Base-by-base conservation (phyloP, 2,113 vertebrate genomes). In the Lampris incognitus region DNA sequence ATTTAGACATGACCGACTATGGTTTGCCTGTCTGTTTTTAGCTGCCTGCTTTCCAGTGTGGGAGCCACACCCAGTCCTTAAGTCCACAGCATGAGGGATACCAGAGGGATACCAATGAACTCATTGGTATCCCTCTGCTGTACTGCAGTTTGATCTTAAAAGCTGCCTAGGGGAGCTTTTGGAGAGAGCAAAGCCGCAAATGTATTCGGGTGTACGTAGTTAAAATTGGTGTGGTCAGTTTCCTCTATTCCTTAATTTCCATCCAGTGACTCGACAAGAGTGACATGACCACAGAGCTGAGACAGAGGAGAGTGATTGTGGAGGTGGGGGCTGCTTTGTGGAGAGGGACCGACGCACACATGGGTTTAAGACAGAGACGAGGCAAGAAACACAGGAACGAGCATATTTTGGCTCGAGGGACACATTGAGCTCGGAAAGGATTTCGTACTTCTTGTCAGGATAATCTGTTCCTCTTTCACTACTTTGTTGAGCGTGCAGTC, bases 51-150 rank as follows among this genome's bases (percentile, higher is more conserved):
- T 49, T 4, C 62, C 54, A 46, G 41, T 56, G 76, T 66, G 49
- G 46, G 71, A 72, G 54, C 83, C 88, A 84, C 83, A 77, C 82
- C 83, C 76, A 75, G 62, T 4, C 57, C 65, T 80, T 37, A 44
- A 58, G 51, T n/a, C 63, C 9, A 7, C 60, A 56, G 63, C 42
- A 39, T 74, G 13, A 69, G 67, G 65, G 49, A 65, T 24, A 24
- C 24, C 24, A 24, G 24, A 24, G 24, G 24, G 24, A 24, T 24
- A 24, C 24, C 24, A 24, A 24, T 24, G 24, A 66, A 50, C 42
- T 69, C 37, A 6, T 70, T 56, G 48, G 60, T 78, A 58, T 62
- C 73, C 79, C 81, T 58, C 67, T 72, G 61, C 57, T 39, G 39
- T 76, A 49, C 79, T 73, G 74, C 72, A 81, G 74, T 44, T 55